phyloP scores from a whole-genome alignment of 2,797 vertebrate genomes.

The Simalia tracyae region DNA sequence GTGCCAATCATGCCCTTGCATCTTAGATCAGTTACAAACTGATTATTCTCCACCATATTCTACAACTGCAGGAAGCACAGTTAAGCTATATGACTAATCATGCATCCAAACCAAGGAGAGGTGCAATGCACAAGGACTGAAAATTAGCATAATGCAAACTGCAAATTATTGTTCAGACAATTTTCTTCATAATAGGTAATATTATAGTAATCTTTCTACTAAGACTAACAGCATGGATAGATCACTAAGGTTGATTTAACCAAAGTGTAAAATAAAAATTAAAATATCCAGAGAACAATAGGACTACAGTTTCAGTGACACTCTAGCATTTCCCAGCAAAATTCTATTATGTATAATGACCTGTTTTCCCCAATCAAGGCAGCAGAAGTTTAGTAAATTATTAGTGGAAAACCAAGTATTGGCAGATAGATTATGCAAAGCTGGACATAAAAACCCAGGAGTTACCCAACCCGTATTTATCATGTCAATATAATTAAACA shows the following conservation, averaged over 20 bases:
- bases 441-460: neutral
- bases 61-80: neutral
- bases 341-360: neutral
- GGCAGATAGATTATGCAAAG: neutral
- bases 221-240: neutral
- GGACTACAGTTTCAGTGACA: no score
- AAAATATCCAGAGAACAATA: neutral
- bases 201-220: neutral
- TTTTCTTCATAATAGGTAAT: neutral
- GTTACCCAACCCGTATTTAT: neutral
- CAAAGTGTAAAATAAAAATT: neutral
- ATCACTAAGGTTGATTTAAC: neutral
- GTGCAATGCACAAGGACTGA: neutral
- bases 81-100: neutral
- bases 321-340: no score
- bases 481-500: neutral
- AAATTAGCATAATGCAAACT: neutral
- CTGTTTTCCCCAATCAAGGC: neutral
- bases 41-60: no score
- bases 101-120: neutral
- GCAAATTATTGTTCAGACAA: neutral
- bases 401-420: neutral
- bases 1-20: constrained; percentile 34
- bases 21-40: constrained; percentile 9
- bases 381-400: neutral